Evolutionary conservation across 2,113 vertebrate species (phyloP).

Genomic region (Dasyornis broadbenti): DNA sequence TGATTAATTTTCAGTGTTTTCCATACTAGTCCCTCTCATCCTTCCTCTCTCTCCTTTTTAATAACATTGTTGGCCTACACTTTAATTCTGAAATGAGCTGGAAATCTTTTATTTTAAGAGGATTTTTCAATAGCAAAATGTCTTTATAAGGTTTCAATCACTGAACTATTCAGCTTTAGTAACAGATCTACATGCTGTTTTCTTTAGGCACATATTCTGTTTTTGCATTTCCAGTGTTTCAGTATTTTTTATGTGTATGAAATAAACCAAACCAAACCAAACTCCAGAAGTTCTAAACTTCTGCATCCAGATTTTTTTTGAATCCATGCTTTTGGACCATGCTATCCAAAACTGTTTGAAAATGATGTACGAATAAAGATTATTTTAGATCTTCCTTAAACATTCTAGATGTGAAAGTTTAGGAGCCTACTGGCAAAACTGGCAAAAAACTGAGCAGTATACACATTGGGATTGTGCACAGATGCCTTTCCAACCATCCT

Average conservation of each 20-base stretch:
- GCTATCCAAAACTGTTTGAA: neutral
- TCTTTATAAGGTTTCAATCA: neutral
- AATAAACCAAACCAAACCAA: neutral
- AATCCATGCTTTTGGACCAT: neutral
- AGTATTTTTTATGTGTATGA: neutral
- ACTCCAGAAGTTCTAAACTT: neutral
- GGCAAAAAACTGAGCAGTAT: neutral
- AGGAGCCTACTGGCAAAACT: neutral
- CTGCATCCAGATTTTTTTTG: neutral
- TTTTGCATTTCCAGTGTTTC: neutral
- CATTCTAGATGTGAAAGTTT: neutral
- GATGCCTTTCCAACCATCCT: neutral
- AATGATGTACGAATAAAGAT: neutral
- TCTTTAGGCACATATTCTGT: neutral
- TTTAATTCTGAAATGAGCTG: neutral
- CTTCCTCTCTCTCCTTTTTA: neutral
- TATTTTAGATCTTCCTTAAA: neutral
- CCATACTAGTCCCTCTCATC: accelerated
- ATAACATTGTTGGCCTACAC: neutral
- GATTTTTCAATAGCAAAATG: neutral
- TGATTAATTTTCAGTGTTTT: neutral
- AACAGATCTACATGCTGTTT: neutral
- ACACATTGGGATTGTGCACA: neutral
- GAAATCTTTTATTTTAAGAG: neutral
- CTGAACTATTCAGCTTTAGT: neutral